Conservation (phyloP, 2,113 vertebrate genomes). For the Vidua chalybeata region DNA sequence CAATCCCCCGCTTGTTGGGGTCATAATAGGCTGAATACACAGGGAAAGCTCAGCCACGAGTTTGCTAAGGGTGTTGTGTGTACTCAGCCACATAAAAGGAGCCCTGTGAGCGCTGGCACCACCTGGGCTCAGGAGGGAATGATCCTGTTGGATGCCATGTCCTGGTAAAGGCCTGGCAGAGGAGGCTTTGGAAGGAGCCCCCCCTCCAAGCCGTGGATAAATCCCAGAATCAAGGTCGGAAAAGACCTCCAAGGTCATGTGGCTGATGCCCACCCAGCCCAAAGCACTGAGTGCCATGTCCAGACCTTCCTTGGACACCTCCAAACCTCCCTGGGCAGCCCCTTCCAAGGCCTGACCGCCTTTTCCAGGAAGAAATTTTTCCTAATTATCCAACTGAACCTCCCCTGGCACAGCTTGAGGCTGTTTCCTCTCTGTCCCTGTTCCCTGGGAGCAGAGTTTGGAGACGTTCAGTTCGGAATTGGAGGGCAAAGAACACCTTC, state of each 20-base stretch:
- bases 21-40: background rate
- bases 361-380: background rate
- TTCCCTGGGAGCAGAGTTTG: background rate
- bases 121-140: background rate
- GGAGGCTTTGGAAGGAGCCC: background rate
- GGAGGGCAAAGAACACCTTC: background rate
- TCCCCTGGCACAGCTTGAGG: background rate
- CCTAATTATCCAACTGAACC: background rate
- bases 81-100: conserved; percentile 9
- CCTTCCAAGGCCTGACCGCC: background rate
- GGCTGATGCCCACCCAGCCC: background rate
- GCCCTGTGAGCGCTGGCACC: background rate
- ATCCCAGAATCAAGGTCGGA: background rate
- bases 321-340: background rate
- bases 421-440: background rate
- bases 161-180: background rate
- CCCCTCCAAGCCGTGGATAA: background rate
- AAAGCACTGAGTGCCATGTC: background rate
- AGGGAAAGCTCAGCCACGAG: background rate
- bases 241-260: background rate
- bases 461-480: background rate
- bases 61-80: conserved; percentile 40
- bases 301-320: background rate
- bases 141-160: background rate
- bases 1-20: background rate